Conservation (phyloP, 1,140 invertebrate species). For the Forficula auricularia region DNA sequence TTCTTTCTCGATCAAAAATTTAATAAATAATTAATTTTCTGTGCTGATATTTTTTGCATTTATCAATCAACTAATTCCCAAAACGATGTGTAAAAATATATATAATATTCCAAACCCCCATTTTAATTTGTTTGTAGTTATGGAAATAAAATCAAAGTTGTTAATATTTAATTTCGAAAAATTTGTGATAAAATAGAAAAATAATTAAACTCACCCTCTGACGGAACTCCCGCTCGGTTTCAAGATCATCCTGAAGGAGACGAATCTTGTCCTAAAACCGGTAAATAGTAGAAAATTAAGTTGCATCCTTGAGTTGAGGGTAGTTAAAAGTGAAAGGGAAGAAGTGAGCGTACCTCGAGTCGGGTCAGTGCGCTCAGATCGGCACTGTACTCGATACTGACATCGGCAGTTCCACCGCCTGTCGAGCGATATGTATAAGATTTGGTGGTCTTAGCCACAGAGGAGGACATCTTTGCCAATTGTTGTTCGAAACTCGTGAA, state of each 20-base stretch:
- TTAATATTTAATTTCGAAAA: too few species aligned
- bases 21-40: too few species aligned
- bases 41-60: too few species aligned
- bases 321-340: too few species aligned
- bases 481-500: neutral
- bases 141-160: too few species aligned
- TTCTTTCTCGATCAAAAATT: too few species aligned
- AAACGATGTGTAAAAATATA: too few species aligned
- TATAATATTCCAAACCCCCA: too few species aligned
- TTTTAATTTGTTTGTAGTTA: too few species aligned
- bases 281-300: conserved; percentile 14
- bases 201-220: conserved; percentile 67
- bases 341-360: conserved; percentile 69
- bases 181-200: neutral
- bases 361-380: conserved; percentile 80
- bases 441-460: conserved; percentile 67
- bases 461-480: conserved; percentile 34
- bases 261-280: conserved; percentile 91
- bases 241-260: conserved; percentile 90
- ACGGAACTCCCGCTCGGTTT: conserved; percentile 88
- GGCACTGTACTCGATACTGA: conserved; percentile 83
- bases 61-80: too few species aligned
- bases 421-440: conserved; percentile 66
- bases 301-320: too few species aligned
- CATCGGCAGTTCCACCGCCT: conserved; percentile 63